Evolutionary conservation across 2,888 invertebrate species (phyloP), one percentile per base, ranked within the genome.

Genomic region (Troides helena): DNA sequence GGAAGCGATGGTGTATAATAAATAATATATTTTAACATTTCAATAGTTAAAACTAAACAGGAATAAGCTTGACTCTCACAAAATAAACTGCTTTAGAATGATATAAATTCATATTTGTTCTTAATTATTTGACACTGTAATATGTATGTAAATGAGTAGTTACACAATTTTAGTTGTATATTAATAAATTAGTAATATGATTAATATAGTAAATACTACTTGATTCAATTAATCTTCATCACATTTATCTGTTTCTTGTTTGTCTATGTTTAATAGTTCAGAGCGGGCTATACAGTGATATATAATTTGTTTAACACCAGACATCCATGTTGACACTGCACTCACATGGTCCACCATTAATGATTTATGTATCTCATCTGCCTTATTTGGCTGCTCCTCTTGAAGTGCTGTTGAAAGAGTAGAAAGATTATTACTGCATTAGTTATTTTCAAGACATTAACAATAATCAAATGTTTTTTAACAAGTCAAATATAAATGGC

Each of bases 301-400:
- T 71, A 95, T 93, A 0, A 95, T 84, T 71, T 94, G 94, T 76
- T 95, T 93, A 43, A 95, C 88, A 59, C 94, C 94, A 0, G 94
- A 92, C 93, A 95, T 95, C 95, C 95, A 95, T 1, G 87, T 86
- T 63, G 93, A 93, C 1, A 95, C 94, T 12, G 88, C 79, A 71
- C 92, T 88, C 0, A 94, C 93, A 85, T 95, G 88, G 72, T 94
- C 93, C 74, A 94, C 93, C 94, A 95, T 94, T 23, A 95, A 81
- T 0, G 90, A 87, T 77, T 93, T 84, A 74, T 95, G 95, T 64
- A 95, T 88, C 69, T 93, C 90, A 83, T 95, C 94, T 39, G 94
- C 94, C 80, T 83, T 85, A 18, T 82, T 86, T 2, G 90, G 87
- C 62, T 92, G 83, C 60, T 93, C 88, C 66, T 89, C 86, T 78